Conservation (phyloP, 2,888 invertebrate genomes). For the Epiblema foenella region DNA sequence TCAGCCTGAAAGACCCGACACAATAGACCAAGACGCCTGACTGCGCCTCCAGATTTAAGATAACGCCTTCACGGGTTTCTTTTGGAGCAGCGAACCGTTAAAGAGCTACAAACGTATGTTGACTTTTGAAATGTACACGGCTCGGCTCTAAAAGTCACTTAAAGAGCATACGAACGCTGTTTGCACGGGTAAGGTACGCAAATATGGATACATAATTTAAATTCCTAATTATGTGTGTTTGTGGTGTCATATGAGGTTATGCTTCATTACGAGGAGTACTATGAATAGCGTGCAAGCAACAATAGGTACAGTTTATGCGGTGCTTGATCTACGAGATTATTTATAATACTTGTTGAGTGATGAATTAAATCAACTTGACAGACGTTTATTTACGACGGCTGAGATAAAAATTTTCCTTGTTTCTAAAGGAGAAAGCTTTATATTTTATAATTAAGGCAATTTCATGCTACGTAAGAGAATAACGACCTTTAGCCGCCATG, state of each 20-base stretch:
- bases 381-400: neutral
- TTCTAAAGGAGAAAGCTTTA: neutral
- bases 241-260: constrained; percentile 42
- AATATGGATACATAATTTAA: constrained; percentile 42
- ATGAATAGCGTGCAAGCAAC: constrained; percentile 24
- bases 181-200: constrained; percentile 39
- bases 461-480: constrained; percentile 18
- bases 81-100: constrained; percentile 58
- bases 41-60: constrained; percentile 74
- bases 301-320: neutral
- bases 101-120: constrained; percentile 57
- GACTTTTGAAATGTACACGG: constrained; percentile 60
- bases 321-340: neutral
- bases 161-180: constrained; percentile 33
- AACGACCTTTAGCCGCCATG: constrained; percentile 1
- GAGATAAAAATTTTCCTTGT: constrained; percentile 13
- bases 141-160: constrained; percentile 43
- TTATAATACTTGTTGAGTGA: constrained; percentile 11
- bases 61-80: constrained; percentile 65
- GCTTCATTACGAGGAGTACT: constrained; percentile 40
- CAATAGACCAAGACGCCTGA: constrained; percentile 63
- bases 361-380: constrained; percentile 20
- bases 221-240: constrained; percentile 42
- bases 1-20: constrained; percentile 64
- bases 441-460: constrained; percentile 28